phyloP scores from a whole-genome alignment of 2,113 vertebrate genomes.

The Indri indri region DNA sequence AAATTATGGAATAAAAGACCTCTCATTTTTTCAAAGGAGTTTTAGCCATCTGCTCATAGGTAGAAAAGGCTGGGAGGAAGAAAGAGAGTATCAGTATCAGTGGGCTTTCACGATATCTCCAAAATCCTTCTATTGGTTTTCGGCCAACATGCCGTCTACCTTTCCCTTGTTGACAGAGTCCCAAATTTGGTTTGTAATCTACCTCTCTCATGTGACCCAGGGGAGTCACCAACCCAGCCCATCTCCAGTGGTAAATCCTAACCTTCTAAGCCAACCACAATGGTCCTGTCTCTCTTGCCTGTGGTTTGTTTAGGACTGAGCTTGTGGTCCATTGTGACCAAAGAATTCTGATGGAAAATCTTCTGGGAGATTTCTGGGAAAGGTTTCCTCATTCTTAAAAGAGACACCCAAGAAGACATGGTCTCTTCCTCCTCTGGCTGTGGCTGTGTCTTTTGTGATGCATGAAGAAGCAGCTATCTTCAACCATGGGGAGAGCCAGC shows the following conservation, averaged over 20 bases:
- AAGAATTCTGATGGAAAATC: not conserved
- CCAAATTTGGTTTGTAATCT: not conserved
- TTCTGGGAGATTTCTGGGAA: not conserved
- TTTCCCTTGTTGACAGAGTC: not conserved
- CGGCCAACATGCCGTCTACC: not conserved
- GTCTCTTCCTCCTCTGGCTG: not conserved
- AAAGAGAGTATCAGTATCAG: not conserved
- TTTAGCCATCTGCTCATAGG: not conserved
- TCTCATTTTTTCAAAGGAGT: not conserved
- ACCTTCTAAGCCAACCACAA: not conserved
- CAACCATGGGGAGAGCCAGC: not conserved
- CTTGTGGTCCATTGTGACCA: not conserved
- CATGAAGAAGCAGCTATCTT: not conserved
- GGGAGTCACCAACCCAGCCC: not conserved
- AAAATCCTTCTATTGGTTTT: not conserved
- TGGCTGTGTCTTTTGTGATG: not conserved
- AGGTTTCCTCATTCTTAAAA: not conserved
- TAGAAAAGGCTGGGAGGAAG: not conserved
- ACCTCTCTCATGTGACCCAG: not conserved
- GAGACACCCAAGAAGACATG: not conserved
- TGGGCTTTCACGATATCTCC: not conserved
- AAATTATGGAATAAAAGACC: not conserved
- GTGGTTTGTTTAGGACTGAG: not conserved
- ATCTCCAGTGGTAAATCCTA: not conserved
- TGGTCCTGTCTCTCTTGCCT: not conserved